These are phyloP conservation scores for Mus caroli DNA, from an alignment of 2,797 vertebrate species.

Conservation along the genomic window DNA sequence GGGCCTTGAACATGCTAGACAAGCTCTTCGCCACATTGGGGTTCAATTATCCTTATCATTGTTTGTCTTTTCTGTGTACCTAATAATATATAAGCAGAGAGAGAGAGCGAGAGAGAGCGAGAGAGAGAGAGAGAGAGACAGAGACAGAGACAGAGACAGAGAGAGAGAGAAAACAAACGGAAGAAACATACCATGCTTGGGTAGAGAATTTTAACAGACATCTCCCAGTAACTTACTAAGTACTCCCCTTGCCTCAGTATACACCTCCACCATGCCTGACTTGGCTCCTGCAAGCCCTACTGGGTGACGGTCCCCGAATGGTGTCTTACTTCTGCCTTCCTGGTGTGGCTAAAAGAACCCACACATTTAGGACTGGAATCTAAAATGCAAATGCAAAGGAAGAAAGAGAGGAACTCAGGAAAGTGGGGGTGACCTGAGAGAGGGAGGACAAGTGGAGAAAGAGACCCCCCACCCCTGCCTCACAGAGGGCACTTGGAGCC, in stretches of 20 bases:
- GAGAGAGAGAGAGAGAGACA: neutral
- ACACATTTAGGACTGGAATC: neutral
- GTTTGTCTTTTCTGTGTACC: neutral
- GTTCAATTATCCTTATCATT: neutral
- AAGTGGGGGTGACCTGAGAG: neutral
- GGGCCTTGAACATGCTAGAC: too few relatives aligned
- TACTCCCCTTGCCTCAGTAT: neutral
- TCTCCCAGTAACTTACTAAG: neutral
- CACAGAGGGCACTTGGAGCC: neutral
- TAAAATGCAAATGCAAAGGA: neutral
- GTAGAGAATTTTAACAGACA: neutral
- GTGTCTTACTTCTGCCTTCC: neutral
- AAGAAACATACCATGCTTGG: neutral
- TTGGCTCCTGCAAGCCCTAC: neutral
- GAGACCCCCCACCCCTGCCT: too few relatives aligned
- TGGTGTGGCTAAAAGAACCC: neutral
- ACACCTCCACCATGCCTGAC: neutral
- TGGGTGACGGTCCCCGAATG: neutral
- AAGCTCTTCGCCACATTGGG: neutral
- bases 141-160: neutral
- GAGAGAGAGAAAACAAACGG: neutral
- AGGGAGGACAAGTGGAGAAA: neutral
- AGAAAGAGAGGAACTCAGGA: neutral
- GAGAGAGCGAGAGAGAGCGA: neutral
- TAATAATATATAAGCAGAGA: neutral